phyloP scores from a whole-genome alignment of 2,888 invertebrate species.

The Seira musarum region DNA sequence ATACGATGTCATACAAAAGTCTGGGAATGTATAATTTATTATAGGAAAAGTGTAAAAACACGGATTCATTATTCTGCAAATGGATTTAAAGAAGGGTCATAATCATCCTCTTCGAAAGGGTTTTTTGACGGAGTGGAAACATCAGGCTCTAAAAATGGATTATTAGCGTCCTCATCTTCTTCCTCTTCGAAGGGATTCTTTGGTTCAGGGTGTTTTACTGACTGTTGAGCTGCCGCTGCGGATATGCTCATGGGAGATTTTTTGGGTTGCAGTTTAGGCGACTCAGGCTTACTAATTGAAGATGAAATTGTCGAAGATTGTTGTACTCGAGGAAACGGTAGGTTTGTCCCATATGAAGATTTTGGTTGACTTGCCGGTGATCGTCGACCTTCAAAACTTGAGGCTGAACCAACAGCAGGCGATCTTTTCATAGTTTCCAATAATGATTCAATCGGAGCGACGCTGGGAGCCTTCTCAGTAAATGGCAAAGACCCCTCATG shows the following conservation, averaged over 20 bases:
- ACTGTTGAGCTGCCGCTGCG: slow-evolving; percentile 43
- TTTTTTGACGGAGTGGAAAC: slow-evolving; percentile 58
- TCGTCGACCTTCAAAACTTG: slow-evolving; percentile 46
- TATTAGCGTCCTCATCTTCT: slow-evolving; percentile 71
- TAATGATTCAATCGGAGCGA: slow-evolving; percentile 59
- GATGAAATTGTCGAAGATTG: slow-evolving; percentile 30
- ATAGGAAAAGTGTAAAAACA: too few relatives aligned
- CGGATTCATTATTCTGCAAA: slow-evolving; percentile 74
- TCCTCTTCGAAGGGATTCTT: slow-evolving; percentile 73
- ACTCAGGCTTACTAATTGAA: slow-evolving; percentile 24
- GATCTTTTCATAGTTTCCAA: slow-evolving; percentile 50
- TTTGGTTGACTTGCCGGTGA: slow-evolving; percentile 41
- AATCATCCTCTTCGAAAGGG: slow-evolving; percentile 73
- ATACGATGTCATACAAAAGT: too few relatives aligned
- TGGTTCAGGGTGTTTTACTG: slow-evolving; percentile 28
- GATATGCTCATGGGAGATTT: slow-evolving; percentile 49
- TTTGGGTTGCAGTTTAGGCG: slow-evolving; percentile 28
- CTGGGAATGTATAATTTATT: too few relatives aligned
- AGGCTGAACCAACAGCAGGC: not conserved
- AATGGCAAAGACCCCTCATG: slow-evolving; percentile 65
- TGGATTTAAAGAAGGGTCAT: slow-evolving; percentile 85
- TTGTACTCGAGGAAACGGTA: slow-evolving; percentile 66
- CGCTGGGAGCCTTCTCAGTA: slow-evolving; percentile 12
- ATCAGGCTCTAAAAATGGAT: slow-evolving; percentile 74
- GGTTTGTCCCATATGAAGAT: slow-evolving; percentile 35